Percentiles rank a stretch among this genome's conserved stretches.
These are phyloP conservation scores for Mystacornis crossleyi DNA, from an alignment of 2,113 vertebrate genomes.

Conservation along the genomic window DNA sequence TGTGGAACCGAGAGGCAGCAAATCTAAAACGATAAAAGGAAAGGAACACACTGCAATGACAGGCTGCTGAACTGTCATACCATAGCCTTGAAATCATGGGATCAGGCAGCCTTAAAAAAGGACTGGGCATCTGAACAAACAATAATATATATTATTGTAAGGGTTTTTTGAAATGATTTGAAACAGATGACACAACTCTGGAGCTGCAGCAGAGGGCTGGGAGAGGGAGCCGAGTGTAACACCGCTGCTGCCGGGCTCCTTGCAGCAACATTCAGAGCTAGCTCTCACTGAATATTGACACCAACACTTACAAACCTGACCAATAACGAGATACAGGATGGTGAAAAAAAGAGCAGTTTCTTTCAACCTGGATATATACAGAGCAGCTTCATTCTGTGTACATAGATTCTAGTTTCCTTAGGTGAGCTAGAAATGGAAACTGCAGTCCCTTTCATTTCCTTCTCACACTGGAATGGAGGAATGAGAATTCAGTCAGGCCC, in stretches of 20 bases:
- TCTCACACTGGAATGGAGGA: neutral
- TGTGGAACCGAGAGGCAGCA: neutral
- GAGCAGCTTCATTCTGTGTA: neutral
- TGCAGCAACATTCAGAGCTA: neutral
- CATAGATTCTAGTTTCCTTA: neutral
- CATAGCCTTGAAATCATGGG: neutral
- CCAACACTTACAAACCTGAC: neutral
- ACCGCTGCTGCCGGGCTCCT: rapidly evolving
- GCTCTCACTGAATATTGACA: neutral
- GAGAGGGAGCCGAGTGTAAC: neutral
- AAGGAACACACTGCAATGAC: neutral
- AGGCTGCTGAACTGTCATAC: neutral
- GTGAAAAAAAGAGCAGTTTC: neutral
- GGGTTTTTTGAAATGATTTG: neutral
- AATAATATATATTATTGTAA: neutral
- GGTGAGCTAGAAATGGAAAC: neutral
- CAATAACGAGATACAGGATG: neutral
- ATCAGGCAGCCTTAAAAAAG: neutral
- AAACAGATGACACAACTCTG: neutral
- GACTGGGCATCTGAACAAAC: neutral
- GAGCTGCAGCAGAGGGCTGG: neutral
- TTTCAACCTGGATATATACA: neutral
- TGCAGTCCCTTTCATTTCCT: neutral
- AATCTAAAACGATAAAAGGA: neutral
- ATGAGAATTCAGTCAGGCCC: neutral